These are phyloP conservation scores for Bombus difficillimus DNA, from an alignment of 1,140 invertebrate genomes.

Conservation along the genomic window DNA sequence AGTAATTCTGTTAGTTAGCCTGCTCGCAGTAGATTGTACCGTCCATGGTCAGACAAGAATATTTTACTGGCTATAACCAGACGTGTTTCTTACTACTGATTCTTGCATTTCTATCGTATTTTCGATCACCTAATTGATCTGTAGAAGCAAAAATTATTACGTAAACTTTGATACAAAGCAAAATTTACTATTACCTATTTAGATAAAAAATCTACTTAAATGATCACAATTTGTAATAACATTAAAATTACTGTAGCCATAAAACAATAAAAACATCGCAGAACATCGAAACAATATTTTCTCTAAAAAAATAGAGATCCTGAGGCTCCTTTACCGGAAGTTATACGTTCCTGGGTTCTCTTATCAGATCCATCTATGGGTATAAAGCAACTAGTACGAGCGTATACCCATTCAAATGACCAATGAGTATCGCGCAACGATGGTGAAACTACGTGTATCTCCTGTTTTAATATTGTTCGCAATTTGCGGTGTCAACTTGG, in stretches of 20 bases:
- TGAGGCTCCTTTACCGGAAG: neutral
- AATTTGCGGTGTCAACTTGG: slow-evolving; percentile 28
- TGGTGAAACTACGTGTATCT: slow-evolving; percentile 46
- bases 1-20: neutral
- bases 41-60: neutral
- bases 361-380: slow-evolving; percentile 53
- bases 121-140: neutral
- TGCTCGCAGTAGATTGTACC: neutral
- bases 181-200: neutral
- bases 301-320: slow-evolving; percentile 13
- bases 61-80: neutral
- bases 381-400: slow-evolving; percentile 49
- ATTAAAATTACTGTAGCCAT: too few species aligned
- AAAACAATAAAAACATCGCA: neutral
- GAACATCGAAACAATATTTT: neutral
- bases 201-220: neutral
- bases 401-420: slow-evolving; percentile 26
- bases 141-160: too few species aligned
- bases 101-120: neutral
- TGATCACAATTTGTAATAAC: neutral
- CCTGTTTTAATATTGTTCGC: slow-evolving; percentile 31
- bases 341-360: slow-evolving; percentile 9
- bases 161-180: neutral
- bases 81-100: neutral
- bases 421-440: slow-evolving; percentile 45